A percentile compares a stretch with the other conserved stretches of the same genome.
Conservation (phyloP, 2,113 vertebrate species). For the Sus scrofa region T2T-Sscrofa CM000817.6:18873501-18874000, state of each 20-base stretch:
- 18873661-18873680: conserved; percentile 22
- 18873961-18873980: too few relatives aligned
- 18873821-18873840: too few relatives aligned
- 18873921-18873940: too few relatives aligned
- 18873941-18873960: too few relatives aligned
- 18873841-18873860: too few relatives aligned
- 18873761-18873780: conserved; percentile 1
- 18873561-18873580: neutral
- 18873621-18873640: neutral
- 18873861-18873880: too few relatives aligned
- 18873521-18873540: neutral
- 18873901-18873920: too few relatives aligned
- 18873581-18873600: neutral
- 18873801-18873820: too few relatives aligned
- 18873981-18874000: too few relatives aligned
- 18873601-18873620: conserved; percentile 16
- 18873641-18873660: conserved; percentile 13
- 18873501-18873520: neutral
- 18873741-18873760: neutral
- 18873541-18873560: conserved; percentile 11
- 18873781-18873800: too few relatives aligned
- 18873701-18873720: conserved; percentile 40
- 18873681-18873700: neutral
- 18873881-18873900: too few relatives aligned
- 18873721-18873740: neutral